Percentiles rank a stretch among this genome's conserved stretches.
phyloP scores from a whole-genome alignment of 2,797 vertebrate genomes.

The Numenius phaeopus region DNA sequence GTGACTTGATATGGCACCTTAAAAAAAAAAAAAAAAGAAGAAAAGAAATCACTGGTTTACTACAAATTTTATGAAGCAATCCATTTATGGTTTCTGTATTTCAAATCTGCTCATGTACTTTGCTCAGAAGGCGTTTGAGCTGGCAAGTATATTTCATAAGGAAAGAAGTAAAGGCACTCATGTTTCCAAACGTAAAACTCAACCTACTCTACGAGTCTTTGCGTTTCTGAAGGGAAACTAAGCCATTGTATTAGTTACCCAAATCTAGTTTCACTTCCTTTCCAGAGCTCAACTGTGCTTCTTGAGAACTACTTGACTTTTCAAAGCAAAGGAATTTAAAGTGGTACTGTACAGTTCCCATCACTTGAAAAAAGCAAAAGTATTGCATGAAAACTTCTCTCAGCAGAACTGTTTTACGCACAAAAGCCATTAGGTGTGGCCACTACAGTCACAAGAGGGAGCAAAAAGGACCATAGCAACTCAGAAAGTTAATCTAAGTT shows the following conservation, averaged over 20 bases:
- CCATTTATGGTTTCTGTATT: slow-evolving; percentile 24
- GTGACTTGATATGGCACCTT: slow-evolving; percentile 14
- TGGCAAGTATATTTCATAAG: slow-evolving; percentile 57
- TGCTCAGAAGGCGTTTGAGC: slow-evolving; percentile 66
- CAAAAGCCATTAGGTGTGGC: slow-evolving; percentile 28
- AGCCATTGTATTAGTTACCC: slow-evolving; percentile 15
- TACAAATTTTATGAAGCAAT: slow-evolving; percentile 49
- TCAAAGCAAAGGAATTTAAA: slow-evolving; percentile 53
- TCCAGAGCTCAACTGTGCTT: slow-evolving; percentile 67
- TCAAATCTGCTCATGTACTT: slow-evolving; percentile 68
- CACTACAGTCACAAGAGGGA: slow-evolving; percentile 5
- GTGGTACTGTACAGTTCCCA: slow-evolving; percentile 43
- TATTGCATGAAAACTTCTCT: slow-evolving; percentile 55
- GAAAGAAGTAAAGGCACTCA: slow-evolving; percentile 81
- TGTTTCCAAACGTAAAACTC: slow-evolving; percentile 70
- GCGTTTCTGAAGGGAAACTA: slow-evolving; percentile 54
- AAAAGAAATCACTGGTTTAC: slow-evolving; percentile 40
- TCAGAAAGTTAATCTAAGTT: slow-evolving; percentile 21
- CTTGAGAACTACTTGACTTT: slow-evolving; percentile 60
- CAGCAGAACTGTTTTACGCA: slow-evolving; percentile 23
- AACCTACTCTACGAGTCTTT: slow-evolving; percentile 21
- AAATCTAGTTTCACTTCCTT: slow-evolving; percentile 65
- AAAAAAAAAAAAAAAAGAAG: background rate
- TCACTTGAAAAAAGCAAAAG: slow-evolving; percentile 11
- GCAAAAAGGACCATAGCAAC: background rate